Conservation (phyloP, 2,113 vertebrate species). For the Phoxinus phoxinus region DNA sequence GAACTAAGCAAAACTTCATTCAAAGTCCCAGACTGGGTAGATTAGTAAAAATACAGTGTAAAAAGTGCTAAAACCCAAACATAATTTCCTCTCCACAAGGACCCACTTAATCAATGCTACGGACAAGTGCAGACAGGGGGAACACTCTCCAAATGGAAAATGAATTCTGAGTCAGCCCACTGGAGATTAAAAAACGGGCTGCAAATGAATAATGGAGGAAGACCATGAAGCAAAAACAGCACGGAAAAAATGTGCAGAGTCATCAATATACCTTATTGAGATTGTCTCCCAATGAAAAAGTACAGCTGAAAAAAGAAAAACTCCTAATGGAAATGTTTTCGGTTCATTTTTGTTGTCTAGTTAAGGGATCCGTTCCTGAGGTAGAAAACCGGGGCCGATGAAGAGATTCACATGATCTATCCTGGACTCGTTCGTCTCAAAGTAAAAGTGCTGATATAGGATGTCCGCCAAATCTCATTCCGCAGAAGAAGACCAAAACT, state of each 20-base stretch:
- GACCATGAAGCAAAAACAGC: conserved; percentile 77
- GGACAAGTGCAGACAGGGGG: conserved; percentile 74
- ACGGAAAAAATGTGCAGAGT: conserved; percentile 73
- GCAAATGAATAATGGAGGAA: conserved; percentile 80
- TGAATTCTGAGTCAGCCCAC: conserved; percentile 81
- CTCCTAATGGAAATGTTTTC: conserved; percentile 53
- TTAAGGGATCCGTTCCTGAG: background rate
- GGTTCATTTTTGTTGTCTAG: conserved; percentile 7
- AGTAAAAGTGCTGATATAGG: conserved; percentile 33
- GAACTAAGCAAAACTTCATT: conserved; percentile 61
- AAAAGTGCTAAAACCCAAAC: conserved; percentile 74
- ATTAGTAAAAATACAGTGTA: conserved; percentile 65
- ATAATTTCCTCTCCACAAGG: conserved; percentile 75
- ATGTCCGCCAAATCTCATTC: conserved; percentile 14
- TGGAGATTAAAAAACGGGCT: conserved; percentile 82
- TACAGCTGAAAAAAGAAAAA: conserved; percentile 57
- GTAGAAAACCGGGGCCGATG: conserved; percentile 1
- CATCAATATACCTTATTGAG: conserved; percentile 77
- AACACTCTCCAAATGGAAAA: conserved; percentile 78
- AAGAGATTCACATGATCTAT: conserved; percentile 11
- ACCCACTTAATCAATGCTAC: conserved; percentile 80
- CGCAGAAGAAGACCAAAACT: background rate
- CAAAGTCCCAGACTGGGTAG: conserved; percentile 70
- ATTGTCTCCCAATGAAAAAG: conserved; percentile 71
- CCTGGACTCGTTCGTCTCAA: conserved; percentile 4